phyloP scores from a whole-genome alignment of 2,113 vertebrate genomes.

The Myrmecophaga tridactyla region DNA sequence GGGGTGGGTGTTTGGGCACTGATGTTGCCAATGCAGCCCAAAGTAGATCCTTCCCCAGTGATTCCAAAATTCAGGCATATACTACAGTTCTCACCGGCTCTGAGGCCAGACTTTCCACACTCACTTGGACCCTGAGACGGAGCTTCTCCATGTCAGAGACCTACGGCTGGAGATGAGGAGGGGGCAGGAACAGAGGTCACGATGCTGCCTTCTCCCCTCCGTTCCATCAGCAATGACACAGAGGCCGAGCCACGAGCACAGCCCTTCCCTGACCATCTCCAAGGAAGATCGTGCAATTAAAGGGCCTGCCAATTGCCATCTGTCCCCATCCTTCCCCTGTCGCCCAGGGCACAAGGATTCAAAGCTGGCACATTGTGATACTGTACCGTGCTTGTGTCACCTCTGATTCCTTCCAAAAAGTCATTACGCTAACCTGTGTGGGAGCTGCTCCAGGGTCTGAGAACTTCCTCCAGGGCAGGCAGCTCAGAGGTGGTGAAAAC shows the following conservation, averaged over 20 bases:
- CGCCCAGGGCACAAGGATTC: slow-evolving; percentile 55
- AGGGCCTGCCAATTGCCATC: slow-evolving; percentile 71
- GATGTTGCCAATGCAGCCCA: neutral
- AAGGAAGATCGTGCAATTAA: slow-evolving; percentile 69
- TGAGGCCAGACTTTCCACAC: neutral
- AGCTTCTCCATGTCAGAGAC: neutral
- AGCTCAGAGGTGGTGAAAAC: slow-evolving; percentile 31
- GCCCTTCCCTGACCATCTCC: slow-evolving; percentile 39
- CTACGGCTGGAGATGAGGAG: neutral
- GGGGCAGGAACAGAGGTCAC: neutral
- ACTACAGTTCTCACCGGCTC: neutral
- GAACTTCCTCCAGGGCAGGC: slow-evolving; percentile 61
- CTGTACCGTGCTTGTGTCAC: slow-evolving; percentile 58
- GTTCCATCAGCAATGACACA: neutral
- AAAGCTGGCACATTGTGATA: slow-evolving; percentile 55
- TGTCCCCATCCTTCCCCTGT: slow-evolving; percentile 67
- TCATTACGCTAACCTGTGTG: slow-evolving; percentile 69
- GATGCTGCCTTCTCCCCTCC: neutral
- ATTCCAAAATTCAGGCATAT: fast-evolving
- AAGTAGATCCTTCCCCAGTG: neutral
- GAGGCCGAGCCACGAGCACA: neutral
- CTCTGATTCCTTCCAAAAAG: slow-evolving; percentile 70
- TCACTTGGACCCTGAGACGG: neutral
- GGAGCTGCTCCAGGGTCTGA: slow-evolving; percentile 24
- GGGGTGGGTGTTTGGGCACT: neutral